Conservation (phyloP, 2,888 invertebrate species). For the Liopterus haemorrhoidalis region DNA sequence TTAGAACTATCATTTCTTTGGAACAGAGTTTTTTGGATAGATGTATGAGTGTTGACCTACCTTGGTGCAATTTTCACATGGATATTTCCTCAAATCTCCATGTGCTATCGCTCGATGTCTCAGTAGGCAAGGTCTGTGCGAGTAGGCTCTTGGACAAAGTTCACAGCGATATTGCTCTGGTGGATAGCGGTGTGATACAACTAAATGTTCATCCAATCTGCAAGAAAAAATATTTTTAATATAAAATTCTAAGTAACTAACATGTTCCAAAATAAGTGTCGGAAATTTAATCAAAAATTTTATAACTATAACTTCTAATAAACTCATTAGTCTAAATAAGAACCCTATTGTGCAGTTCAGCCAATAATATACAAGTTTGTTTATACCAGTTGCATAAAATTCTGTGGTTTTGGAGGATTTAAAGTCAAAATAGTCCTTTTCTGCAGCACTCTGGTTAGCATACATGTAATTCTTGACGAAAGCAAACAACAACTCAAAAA, state of each 20-base stretch:
- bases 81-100: constrained; percentile 78
- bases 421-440: too few relatives aligned
- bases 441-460: too few relatives aligned
- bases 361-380: too few relatives aligned
- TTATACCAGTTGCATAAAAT: too few relatives aligned
- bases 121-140: constrained; percentile 72
- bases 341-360: too few relatives aligned
- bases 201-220: constrained; percentile 80
- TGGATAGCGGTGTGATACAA: constrained; percentile 71
- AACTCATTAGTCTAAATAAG: too few relatives aligned
- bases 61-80: constrained; percentile 89
- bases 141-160: constrained; percentile 75
- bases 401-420: too few relatives aligned
- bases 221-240: constrained; percentile 41
- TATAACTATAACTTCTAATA: too few relatives aligned
- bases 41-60: constrained; percentile 47
- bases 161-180: constrained; percentile 77
- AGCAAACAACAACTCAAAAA: too few relatives aligned
- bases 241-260: background rate
- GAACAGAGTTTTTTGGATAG: background rate
- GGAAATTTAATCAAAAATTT: too few relatives aligned
- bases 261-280: too few relatives aligned
- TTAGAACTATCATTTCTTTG: background rate
- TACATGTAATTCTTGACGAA: too few relatives aligned
- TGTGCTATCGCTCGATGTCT: constrained; percentile 77